Percentiles rank a stretch among this genome's conserved stretches.
These are phyloP conservation scores for Paramisgurnus dabryanus DNA, from an alignment of 2,113 vertebrate species.

Conservation along the genomic window DNA sequence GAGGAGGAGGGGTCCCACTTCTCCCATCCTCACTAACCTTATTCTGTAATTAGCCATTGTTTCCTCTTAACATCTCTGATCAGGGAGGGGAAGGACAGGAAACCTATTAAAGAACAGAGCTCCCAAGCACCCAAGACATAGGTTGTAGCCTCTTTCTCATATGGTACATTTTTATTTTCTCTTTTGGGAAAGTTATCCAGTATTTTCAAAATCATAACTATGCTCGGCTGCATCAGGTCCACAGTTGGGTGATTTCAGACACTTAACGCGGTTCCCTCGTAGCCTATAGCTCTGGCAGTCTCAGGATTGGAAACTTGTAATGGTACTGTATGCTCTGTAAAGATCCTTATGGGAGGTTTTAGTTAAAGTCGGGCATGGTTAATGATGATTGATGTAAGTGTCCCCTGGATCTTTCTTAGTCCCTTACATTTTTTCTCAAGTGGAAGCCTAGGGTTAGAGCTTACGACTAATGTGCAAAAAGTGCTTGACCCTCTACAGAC, in stretches of 20 bases:
- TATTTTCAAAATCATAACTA: not conserved
- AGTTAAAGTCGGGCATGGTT: slow-evolving; percentile 41
- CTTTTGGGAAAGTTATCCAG: not conserved
- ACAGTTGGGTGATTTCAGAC: not conserved
- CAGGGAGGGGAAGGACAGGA: slow-evolving; percentile 52
- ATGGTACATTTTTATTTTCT: not conserved
- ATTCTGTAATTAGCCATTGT: slow-evolving; percentile 69
- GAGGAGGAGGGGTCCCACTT: slow-evolving; percentile 55
- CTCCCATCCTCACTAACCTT: slow-evolving; percentile 64
- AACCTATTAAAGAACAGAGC: slow-evolving; percentile 56
- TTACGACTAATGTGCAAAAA: too few species aligned
- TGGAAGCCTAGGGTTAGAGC: not conserved
- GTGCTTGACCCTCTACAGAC: too few species aligned
- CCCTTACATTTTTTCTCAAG: not conserved
- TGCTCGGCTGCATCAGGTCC: not conserved
- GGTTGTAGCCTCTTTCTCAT: slow-evolving; percentile 31
- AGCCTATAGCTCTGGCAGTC: not conserved
- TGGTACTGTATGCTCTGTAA: slow-evolving; percentile 3
- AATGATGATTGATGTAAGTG: slow-evolving; percentile 54
- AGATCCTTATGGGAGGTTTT: slow-evolving; percentile 8
- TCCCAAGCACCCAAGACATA: slow-evolving; percentile 49
- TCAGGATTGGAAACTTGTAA: not conserved
- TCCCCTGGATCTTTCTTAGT: not conserved
- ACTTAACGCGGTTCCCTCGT: not conserved
- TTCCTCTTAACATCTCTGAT: slow-evolving; percentile 62